Evolutionary conservation across 2,797 vertebrate genomes (phyloP).

Genomic region (Chelon labrosus): DNA sequence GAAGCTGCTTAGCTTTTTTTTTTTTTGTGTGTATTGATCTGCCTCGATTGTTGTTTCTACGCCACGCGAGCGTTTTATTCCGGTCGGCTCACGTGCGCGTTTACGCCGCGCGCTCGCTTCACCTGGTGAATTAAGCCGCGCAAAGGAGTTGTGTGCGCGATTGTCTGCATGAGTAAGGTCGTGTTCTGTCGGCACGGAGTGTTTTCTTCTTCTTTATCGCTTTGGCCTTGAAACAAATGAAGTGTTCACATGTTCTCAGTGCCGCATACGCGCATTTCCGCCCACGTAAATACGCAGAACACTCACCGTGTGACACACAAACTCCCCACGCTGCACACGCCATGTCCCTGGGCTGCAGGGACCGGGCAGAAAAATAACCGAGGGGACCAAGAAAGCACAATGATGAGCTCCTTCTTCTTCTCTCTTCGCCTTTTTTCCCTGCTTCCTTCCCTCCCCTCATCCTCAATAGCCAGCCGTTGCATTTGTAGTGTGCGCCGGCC

Average conservation of each 20-base stretch:
- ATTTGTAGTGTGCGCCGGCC: conserved; percentile 42
- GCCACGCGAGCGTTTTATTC: too few species aligned
- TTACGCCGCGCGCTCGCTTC: conserved; percentile 5
- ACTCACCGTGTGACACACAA: conserved; percentile 37
- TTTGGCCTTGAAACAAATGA: conserved; percentile 77
- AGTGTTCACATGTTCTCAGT: conserved; percentile 65
- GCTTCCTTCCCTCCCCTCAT: conserved; percentile 20
- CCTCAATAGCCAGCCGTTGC: conserved; percentile 61
- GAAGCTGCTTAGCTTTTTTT: background rate
- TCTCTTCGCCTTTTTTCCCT: background rate
- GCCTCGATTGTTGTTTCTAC: background rate
- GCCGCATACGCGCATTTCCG: conserved; percentile 59
- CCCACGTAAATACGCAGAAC: conserved; percentile 62
- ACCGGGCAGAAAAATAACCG: conserved; percentile 53
- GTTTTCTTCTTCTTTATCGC: conserved; percentile 62
- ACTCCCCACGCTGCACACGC: conserved; percentile 57
- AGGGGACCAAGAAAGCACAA: conserved; percentile 58
- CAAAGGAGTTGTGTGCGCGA: conserved; percentile 18
- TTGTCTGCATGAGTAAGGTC: conserved; percentile 10
- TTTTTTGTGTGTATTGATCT: conserved; percentile 6
- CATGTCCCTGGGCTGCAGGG: conserved; percentile 61
- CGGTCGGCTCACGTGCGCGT: too few species aligned
- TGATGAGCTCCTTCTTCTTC: conserved; percentile 24
- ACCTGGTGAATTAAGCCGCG: conserved; percentile 49
- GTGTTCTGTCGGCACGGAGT: too few species aligned